Conservation (phyloP, 2,888 invertebrate species). For the Fabriciana adippe region DNA sequence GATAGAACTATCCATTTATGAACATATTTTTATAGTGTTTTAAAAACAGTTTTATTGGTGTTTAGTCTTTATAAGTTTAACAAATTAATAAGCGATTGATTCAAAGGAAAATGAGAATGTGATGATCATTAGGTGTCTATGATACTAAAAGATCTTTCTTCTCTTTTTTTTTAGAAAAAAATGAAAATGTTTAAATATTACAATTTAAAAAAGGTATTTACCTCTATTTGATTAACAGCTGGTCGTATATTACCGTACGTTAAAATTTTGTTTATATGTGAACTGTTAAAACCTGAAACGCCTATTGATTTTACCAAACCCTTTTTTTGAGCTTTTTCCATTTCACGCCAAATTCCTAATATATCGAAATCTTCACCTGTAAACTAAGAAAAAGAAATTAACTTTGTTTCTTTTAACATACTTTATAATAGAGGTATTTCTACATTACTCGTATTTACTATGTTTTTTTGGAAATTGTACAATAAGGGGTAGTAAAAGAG, state of each 20-base stretch:
- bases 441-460: too few species aligned
- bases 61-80: too few species aligned
- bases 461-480: too few species aligned
- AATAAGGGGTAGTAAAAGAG: too few species aligned
- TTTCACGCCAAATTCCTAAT: conserved; percentile 85
- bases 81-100: too few species aligned
- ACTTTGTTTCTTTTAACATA: neutral
- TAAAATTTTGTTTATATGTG: conserved; percentile 85
- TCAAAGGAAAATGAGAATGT: too few species aligned
- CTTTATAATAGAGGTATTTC: too few species aligned
- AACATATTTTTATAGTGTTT: neutral
- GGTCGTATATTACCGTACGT: conserved; percentile 79
- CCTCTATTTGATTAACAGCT: conserved; percentile 82
- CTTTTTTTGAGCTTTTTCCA: conserved; percentile 85
- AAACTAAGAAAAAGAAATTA: conserved; percentile 4
- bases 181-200: too few species aligned
- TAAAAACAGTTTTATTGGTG: neutral
- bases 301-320: conserved; percentile 88
- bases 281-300: conserved; percentile 88
- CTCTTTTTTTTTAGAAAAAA: too few species aligned
- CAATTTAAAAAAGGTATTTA: conserved; percentile 34
- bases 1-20: neutral
- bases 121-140: too few species aligned
- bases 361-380: neutral
- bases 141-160: too few species aligned